Conservation (phyloP, 2,113 vertebrate species). For the Saccopteryx bilineata region DNA sequence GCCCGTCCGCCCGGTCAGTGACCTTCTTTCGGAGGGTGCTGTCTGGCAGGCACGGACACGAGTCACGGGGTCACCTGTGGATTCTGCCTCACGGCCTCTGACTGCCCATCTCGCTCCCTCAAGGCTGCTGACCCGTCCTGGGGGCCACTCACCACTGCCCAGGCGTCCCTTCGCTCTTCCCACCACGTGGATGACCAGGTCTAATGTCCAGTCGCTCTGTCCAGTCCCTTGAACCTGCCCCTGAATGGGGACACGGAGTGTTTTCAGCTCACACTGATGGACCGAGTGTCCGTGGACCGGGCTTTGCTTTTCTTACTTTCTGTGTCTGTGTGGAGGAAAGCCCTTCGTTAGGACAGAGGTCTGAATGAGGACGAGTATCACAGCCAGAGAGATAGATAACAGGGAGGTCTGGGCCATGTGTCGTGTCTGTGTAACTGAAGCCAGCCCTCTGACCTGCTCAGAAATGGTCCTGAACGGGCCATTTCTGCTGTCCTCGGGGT, state of each 20-base stretch:
- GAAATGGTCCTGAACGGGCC: neutral
- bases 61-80: neutral
- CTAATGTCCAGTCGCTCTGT: neutral
- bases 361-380: neutral
- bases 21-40: neutral
- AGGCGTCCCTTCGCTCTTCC: neutral
- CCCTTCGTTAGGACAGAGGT: neutral
- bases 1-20: neutral
- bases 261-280: neutral
- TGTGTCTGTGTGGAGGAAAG: neutral
- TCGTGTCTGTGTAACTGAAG: neutral
- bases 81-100: neutral
- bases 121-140: neutral
- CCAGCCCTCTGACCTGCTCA: neutral
- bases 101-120: neutral
- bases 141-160: neutral
- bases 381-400: neutral
- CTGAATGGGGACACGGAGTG: neutral
- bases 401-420: neutral
- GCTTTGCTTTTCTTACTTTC: neutral
- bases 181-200: neutral
- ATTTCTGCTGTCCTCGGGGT: neutral
- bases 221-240: neutral
- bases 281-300: neutral
- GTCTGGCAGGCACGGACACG: neutral